Base-by-base conservation (phyloP, 2,113 vertebrate species). In the Acrocephalus arundinaceus region DNA sequence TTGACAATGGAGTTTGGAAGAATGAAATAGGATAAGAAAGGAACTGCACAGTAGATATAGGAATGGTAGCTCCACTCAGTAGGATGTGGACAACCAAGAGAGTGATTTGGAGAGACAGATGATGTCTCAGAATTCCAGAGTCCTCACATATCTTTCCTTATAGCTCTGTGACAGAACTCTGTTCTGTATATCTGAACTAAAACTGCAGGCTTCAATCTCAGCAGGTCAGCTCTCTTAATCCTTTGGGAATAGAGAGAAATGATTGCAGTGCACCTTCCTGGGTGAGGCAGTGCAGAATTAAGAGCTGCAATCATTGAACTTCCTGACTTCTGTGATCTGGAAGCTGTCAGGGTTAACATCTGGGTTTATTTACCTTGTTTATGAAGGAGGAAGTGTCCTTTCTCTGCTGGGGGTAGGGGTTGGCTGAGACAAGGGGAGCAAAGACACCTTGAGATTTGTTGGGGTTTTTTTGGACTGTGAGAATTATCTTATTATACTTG, bases 1-100 rank as follows among this genome's bases (percentile, higher is more conserved):
- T 49, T 94, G 83, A 97, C 94, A 81, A 31, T 10, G 54, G 91
- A 91, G 71, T 85, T 58, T 81, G 58, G 63, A 74, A 90, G 81
- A 79, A 79, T 58, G 70, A 89, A 94, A 94, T 80, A 19, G 0
- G 16, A 58, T 88, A 88, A 84, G 93, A 92, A 94, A 66, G 61
- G 76, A 77, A 52, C 62, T 90, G 52, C 76, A 89, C 68, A 59
- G 27, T 18, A 43, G 58, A 78, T 68, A 30, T 1, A 68, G 48
- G 90, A 96, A 75, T 84, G 68, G 63, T 52, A 74, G 35, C 72
- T 91, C 55, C 58, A 13, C 41, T 84, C 1, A 6, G 75, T 37
- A 33, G 65, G 41, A 48, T 68, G 43, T 57, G 70, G 79, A 37
- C 61, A 83, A 75, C 85, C 79, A 81, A 52, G 90, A 58, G 35